phyloP scores from a whole-genome alignment of 2,113 vertebrate species.

The Oryzias javanicus region DNA sequence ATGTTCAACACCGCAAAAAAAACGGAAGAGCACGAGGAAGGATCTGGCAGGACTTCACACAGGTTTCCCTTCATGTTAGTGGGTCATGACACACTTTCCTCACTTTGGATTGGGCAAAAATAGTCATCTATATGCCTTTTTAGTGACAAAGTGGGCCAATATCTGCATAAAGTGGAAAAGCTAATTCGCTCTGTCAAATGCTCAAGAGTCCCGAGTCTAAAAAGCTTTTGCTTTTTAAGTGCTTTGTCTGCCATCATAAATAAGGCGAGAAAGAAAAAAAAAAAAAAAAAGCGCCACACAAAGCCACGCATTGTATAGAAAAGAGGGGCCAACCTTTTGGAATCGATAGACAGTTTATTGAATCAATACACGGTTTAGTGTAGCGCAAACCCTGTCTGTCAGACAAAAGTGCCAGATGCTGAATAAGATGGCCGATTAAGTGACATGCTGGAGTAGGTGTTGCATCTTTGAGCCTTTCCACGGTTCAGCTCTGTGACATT shows the following conservation, averaged over 20 bases:
- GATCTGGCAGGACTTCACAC: constrained; percentile 61
- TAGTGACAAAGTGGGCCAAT: constrained; percentile 72
- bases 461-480: constrained; percentile 19
- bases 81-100: constrained; percentile 73
- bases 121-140: constrained; percentile 60
- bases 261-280: constrained; percentile 42
- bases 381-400: constrained; percentile 43
- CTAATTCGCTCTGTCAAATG: constrained; percentile 65
- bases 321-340: constrained; percentile 30
- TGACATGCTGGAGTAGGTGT: constrained; percentile 33
- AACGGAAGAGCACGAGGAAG: constrained; percentile 48
- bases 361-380: constrained; percentile 64
- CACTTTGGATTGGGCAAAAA: constrained; percentile 69
- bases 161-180: constrained; percentile 68
- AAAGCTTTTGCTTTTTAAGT: constrained; percentile 63
- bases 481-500: constrained; percentile 17
- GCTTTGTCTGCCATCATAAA: constrained; percentile 66
- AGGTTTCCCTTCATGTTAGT: constrained; percentile 68
- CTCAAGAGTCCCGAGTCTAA: constrained; percentile 55
- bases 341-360: constrained; percentile 67
- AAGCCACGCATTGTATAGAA: constrained; percentile 29
- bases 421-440: constrained; percentile 52
- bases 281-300: constrained; percentile 15
- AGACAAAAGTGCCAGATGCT: constrained; percentile 47
- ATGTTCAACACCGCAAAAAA: constrained; percentile 45